Evolutionary conservation across 53 echinoderm and acorn worm genomes (phyloP), one percentile per base, ranked within the genome.

Genomic region (Luidia sarsii): DNA sequence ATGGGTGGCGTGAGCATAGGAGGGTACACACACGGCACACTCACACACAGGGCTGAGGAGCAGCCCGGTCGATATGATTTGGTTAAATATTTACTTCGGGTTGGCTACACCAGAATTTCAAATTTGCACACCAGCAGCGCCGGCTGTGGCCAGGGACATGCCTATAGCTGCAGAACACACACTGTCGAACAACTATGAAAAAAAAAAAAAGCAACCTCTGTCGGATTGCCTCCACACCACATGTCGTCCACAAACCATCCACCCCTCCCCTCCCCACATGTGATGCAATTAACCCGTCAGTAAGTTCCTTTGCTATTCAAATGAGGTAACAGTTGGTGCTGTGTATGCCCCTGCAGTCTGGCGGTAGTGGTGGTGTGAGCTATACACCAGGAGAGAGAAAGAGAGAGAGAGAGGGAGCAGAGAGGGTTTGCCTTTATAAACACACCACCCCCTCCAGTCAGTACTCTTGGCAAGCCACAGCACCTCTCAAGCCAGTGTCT

Each of bases 41-140:
- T n/a, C n/a, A n/a, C n/a, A n/a, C n/a, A n/a, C n/a, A n/a, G n/a
- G n/a, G n/a, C n/a, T n/a, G n/a, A n/a, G n/a, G n/a, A n/a, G n/a
- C n/a, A n/a, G n/a, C 28, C 39, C 61, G 77, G 77, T 77, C 77
- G 77, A 77, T 77, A 60, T 77, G 59, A 77, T 77, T 77, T 77
- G 77, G 77, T 77, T 77, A 77, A 77, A 77, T 77, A 77, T 77
- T 77, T 77, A 77, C 77, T 77, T 77, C 77, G 59, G 60, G 77
- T 41, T 33, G 77, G 60, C 77, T 61, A 60, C 77, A 77, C 77
- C 77, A 60, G 77, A 77, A 57, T 77, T 77, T 77, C 77, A 77
- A 77, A 60, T 77, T 77, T 77, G 77, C 77, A 77, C 77, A 77
- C 77, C 61, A 61, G 43, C 29, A 60, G 33, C 25, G 39, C 19